Conservation (phyloP, 1,140 invertebrate species). For the Musca vetustissima region DNA sequence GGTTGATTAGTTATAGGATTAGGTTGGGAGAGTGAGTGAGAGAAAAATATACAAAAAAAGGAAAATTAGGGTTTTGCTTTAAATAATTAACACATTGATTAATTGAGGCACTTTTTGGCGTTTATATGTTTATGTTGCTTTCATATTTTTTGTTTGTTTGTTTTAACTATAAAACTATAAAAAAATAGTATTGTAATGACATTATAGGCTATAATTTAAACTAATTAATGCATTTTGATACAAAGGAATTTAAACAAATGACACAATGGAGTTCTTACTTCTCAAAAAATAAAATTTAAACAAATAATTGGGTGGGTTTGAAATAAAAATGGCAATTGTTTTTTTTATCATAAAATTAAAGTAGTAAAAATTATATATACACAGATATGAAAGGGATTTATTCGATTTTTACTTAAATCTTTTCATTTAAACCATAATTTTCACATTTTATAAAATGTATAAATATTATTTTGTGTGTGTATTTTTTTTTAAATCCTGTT, state of each 20-base stretch:
- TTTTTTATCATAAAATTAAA: neutral
- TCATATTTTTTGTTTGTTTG: too few relatives aligned
- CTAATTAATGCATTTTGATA: neutral
- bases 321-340: too few relatives aligned
- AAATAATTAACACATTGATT: constrained; percentile 17
- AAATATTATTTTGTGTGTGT: constrained; percentile 4
- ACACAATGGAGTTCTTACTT: too few relatives aligned
- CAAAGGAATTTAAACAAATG: constrained; percentile 15
- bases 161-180: constrained; percentile 14
- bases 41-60: neutral
- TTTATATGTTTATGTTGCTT: constrained; percentile 5
- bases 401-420: neutral
- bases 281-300: too few relatives aligned
- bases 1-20: too few relatives aligned
- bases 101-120: constrained; percentile 32
- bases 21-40: neutral
- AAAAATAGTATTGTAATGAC: constrained; percentile 10
- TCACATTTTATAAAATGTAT: neutral
- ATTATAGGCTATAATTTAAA: neutral
- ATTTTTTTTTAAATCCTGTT: too few relatives aligned
- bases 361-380: neutral
- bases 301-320: too few relatives aligned
- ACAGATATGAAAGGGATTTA: neutral
- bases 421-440: neutral
- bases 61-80: too few relatives aligned